phyloP scores from a whole-genome alignment of 2,888 invertebrate genomes.

The Alviniconcha strummeri region DNA sequence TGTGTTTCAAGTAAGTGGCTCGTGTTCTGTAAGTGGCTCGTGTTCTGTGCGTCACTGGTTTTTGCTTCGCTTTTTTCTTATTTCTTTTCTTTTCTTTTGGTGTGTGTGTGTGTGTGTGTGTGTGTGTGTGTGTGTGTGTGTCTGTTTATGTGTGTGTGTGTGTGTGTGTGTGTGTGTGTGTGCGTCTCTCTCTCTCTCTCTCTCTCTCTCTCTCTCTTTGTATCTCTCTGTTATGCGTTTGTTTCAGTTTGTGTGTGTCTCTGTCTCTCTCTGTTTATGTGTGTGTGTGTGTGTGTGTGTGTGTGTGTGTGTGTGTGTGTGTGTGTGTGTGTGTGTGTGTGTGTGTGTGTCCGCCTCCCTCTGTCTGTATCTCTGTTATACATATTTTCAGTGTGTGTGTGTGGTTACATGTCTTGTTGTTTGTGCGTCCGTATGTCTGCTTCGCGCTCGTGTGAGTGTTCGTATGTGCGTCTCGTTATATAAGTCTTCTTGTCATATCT shows the following conservation, averaged over 20 bases:
- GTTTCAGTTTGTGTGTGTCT: background rate
- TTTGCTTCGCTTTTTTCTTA: too few relatives aligned
- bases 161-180: background rate
- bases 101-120: background rate
- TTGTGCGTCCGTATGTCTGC: too few relatives aligned
- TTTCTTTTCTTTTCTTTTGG: too few relatives aligned
- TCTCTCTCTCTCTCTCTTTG: background rate
- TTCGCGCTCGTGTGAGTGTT: too few relatives aligned
- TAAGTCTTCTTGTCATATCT: too few relatives aligned
- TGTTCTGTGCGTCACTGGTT: too few relatives aligned
- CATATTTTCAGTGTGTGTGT: too few relatives aligned
- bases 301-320: background rate
- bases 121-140: background rate
- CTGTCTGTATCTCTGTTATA: too few relatives aligned
- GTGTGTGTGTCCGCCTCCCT: background rate
- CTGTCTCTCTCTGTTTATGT: background rate
- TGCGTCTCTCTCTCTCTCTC: background rate
- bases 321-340: background rate
- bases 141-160: background rate
- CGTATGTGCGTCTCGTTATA: too few relatives aligned
- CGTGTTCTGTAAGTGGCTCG: too few relatives aligned
- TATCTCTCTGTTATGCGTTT: background rate
- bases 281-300: background rate
- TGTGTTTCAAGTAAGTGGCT: too few relatives aligned
- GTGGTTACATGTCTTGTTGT: too few relatives aligned